Evolutionary conservation across 2,113 vertebrate species (phyloP).

Genomic region (Misgurnus anguillicaudatus): DNA sequence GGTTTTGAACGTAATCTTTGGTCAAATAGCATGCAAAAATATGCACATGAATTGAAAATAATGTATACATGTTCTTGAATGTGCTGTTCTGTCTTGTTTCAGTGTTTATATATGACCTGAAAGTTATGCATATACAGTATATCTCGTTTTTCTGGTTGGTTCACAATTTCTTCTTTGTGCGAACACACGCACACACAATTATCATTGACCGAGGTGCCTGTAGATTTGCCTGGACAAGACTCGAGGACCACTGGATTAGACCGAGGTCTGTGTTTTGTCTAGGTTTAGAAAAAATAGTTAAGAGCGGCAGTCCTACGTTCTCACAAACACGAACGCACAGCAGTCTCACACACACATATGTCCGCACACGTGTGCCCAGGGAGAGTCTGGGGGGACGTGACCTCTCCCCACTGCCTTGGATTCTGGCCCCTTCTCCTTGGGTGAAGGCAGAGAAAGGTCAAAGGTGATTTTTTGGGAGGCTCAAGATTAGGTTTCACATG

Average conservation of each 20-base stretch:
- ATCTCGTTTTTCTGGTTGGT: not conserved
- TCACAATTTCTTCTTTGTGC: not conserved
- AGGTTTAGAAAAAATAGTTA: not conserved
- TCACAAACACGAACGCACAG: constrained; percentile 48
- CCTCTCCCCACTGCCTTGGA: constrained; percentile 77
- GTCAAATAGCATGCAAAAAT: too few relatives aligned
- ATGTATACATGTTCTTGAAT: too few relatives aligned
- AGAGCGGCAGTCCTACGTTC: not conserved
- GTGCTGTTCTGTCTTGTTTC: constrained; percentile 61
- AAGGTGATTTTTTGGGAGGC: constrained; percentile 83
- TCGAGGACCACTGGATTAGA: constrained; percentile 25
- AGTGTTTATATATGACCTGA: constrained; percentile 53
- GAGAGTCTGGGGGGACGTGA: constrained; percentile 78
- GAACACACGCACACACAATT: constrained; percentile 58
- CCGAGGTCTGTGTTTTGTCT: constrained; percentile 35
- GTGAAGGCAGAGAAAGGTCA: constrained; percentile 77
- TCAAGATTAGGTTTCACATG: constrained; percentile 85
- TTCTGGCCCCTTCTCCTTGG: constrained; percentile 66
- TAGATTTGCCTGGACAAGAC: constrained; percentile 18
- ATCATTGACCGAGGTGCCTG: constrained; percentile 6
- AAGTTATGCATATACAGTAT: constrained; percentile 1
- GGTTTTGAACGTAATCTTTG: too few relatives aligned
- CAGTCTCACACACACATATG: constrained; percentile 57
- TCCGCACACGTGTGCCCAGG: constrained; percentile 64
- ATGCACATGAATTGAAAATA: not conserved